phyloP scores from a whole-genome alignment of 2,888 invertebrate species.

The Xanthostigma xanthostigma region DNA sequence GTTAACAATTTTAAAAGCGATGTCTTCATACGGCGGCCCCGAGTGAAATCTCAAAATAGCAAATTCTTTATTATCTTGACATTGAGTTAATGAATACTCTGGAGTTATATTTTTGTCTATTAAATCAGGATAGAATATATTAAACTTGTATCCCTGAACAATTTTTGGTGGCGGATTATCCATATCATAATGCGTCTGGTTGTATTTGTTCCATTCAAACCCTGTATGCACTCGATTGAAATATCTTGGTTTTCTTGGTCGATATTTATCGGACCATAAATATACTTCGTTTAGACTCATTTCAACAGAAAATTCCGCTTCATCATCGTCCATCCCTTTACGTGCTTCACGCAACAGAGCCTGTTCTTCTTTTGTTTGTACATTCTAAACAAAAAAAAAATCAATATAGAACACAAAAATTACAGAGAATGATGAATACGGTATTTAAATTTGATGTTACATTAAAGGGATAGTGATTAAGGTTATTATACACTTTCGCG shows the following conservation, averaged over 20 bases:
- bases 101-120: constrained; percentile 89
- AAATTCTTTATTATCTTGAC: constrained; percentile 87
- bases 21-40: constrained; percentile 99
- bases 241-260: constrained; percentile 93
- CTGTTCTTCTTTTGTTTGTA: constrained; percentile 34
- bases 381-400: constrained; percentile 17
- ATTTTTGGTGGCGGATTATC: constrained; percentile 99
- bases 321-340: constrained; percentile 73
- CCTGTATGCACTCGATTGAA: constrained; percentile 94
- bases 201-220: constrained; percentile 99
- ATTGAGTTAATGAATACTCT: constrained; percentile 83
- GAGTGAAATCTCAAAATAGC: constrained; percentile 88
- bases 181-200: constrained; percentile 99
- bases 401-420: not conserved
- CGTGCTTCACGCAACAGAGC: constrained; percentile 67
- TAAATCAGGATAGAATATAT: constrained; percentile 98
- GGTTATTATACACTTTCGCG: no score
- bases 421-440: not conserved
- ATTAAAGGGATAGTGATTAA: no score
- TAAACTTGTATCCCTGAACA: constrained; percentile 99
- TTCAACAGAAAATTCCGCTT: constrained; percentile 85
- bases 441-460: not conserved
- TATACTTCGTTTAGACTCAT: constrained; percentile 71
- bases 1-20: constrained; percentile 97
- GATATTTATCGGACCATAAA: constrained; percentile 95